Conservation (phyloP, 2,888 invertebrate species). For the Charanyca ferruginea region DNA sequence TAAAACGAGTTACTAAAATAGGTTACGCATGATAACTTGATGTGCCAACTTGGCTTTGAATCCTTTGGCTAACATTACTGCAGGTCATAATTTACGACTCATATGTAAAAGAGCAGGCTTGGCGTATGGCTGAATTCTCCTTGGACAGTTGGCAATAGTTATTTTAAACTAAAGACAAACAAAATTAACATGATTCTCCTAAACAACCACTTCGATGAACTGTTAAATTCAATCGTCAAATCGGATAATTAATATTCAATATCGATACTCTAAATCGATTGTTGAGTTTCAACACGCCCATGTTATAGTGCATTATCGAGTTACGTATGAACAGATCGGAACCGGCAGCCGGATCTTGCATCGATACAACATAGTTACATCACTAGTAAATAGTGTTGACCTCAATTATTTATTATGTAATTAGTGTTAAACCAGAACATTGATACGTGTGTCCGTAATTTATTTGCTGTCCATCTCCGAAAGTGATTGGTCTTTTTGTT, state of each 20-base stretch:
- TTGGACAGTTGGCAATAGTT: conserved; percentile 11
- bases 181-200: background rate
- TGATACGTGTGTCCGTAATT: conserved; percentile 57
- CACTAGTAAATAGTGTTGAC: conserved; percentile 73
- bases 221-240: conserved; percentile 20
- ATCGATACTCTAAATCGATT: conserved; percentile 55
- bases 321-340: conserved; percentile 72
- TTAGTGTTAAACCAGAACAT: conserved; percentile 67
- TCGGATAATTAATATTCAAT: conserved; percentile 48
- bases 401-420: conserved; percentile 74
- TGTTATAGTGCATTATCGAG: conserved; percentile 53
- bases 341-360: conserved; percentile 77
- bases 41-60: conserved; percentile 59
- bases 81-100: conserved; percentile 30
- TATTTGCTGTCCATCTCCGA: conserved; percentile 46
- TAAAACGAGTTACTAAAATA: conserved; percentile 17
- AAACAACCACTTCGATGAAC: conserved; percentile 19
- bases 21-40: conserved; percentile 35
- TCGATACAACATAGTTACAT: conserved; percentile 71
- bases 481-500: conserved; percentile 44
- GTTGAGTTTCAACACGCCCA: conserved; percentile 47
- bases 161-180: too few species aligned
- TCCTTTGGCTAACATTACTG: conserved; percentile 49
- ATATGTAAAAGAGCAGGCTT: conserved; percentile 37
- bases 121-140: conserved; percentile 18